Percentiles rank a stretch among this genome's conserved stretches.
Conservation (phyloP, 1,140 invertebrate species). For the Cyphomyrmex costatus region DNA sequence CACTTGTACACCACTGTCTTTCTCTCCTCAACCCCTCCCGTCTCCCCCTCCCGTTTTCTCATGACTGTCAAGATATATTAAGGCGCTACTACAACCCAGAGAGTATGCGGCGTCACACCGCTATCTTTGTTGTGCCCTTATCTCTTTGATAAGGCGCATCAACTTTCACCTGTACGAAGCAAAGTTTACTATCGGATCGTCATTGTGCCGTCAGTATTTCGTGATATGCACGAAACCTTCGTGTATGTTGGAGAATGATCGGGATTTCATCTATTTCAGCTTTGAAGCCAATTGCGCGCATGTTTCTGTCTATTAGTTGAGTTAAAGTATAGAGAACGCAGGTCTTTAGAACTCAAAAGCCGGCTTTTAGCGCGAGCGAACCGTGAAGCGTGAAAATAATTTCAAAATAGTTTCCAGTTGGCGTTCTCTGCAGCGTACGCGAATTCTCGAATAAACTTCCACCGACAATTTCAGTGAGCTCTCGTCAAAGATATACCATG, state of each 20-base stretch:
- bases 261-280: conserved; percentile 43
- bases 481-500: background rate
- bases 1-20: background rate
- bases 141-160: conserved; percentile 39
- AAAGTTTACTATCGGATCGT: conserved; percentile 27
- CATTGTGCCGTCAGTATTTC: conserved; percentile 37
- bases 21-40: too few species aligned
- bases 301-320: conserved; percentile 21
- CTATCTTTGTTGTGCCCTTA: conserved; percentile 57
- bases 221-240: conserved; percentile 47
- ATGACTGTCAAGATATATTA: conserved; percentile 55
- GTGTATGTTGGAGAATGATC: conserved; percentile 48
- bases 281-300: conserved; percentile 20
- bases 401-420: conserved; percentile 48
- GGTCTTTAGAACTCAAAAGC: conserved; percentile 16
- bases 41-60: conserved; percentile 14
- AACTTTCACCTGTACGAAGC: conserved; percentile 48
- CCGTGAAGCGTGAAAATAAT: conserved; percentile 50
- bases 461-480: background rate
- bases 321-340: conserved; percentile 1
- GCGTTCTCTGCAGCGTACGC: background rate
- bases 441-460: conserved; percentile 23
- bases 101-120: background rate
- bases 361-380: conserved; percentile 10
- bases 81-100: background rate